Evolutionary conservation across 2,888 invertebrate species (phyloP), one percentile per base, ranked within the genome.

Genomic region (Drosophila demipolita): DNA sequence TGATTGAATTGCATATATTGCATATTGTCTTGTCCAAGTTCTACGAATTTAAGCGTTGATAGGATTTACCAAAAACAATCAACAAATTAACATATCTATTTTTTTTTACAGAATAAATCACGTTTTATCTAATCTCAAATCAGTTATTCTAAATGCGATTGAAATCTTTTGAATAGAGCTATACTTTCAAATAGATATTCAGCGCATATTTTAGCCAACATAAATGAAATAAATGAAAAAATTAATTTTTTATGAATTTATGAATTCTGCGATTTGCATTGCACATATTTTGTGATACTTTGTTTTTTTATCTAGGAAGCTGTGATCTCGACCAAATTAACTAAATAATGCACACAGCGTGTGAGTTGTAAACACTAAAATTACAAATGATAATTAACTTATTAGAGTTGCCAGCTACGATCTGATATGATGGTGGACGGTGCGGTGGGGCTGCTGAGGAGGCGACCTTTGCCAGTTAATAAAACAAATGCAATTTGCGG

Each of bases 401-500:
- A 63, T 63, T 74, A 50, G 58, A 61, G 66, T 72, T 66, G 42
- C 26, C 40, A 66, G 57, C 45, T 29, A 8, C 11, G 58, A 59
- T 45, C 42, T 8, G 38, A 29, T 12, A n/a, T 3, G 20, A 29
- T 12, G 35, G 23, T 54, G 45, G 8, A 29, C 17, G 42, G 29
- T 26, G 33, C 12, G 48, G 8, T 12, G 33, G 32, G 17, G 50
- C 35, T 63, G 49, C 49, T 72, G 54, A 42, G 53, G 63, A 75
- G 61, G 42, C 59, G 63, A 54, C 35, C 52, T 67, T 66, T 55
- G 71, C 49, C 59, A 55, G 67, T 62, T 76, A 79, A 79, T 73
- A 69, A 79, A 79, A 77, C 66, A 80, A 77, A 80, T 67, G 63
- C 69, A 69, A 74, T 78, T 78, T 74, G 78, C 74, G 64, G 73